A percentile compares a stretch with the other conserved stretches of the same genome.
Evolutionary conservation across 2,797 vertebrate genomes (phyloP).

Genomic region (Gallinago stenura): DNA sequence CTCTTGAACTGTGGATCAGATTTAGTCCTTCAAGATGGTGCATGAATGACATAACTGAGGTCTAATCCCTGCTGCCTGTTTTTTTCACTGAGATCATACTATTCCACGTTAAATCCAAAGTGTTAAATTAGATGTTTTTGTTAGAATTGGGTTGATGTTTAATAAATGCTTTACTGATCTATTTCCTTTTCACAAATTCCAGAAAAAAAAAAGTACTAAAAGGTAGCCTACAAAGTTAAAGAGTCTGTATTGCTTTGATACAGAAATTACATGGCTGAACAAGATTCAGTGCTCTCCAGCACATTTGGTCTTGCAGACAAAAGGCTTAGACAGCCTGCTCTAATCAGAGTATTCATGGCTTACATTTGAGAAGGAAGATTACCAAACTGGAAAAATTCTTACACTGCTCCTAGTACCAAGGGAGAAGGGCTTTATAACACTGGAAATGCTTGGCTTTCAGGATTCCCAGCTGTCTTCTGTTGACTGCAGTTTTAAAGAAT

Average conservation of each 20-base stretch:
- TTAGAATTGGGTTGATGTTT: neutral
- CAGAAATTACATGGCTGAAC: neutral
- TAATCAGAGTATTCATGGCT: slow-evolving; percentile 27
- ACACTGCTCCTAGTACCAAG: neutral
- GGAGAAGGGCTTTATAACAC: neutral
- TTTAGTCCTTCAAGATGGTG: neutral
- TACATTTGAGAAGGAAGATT: slow-evolving; percentile 22
- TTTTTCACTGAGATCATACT: neutral
- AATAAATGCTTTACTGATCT: neutral
- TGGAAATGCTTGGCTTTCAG: slow-evolving; percentile 10
- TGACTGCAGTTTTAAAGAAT: slow-evolving; percentile 3
- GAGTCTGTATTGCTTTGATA: neutral
- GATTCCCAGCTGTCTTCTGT: slow-evolving; percentile 32
- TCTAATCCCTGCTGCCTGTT: neutral
- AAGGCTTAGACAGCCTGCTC: neutral
- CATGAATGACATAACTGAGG: neutral
- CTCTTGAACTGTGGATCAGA: neutral
- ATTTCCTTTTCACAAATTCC: neutral
- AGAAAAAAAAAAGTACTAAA: neutral
- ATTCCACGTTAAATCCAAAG: neutral
- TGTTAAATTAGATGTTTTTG: neutral
- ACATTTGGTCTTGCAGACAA: neutral
- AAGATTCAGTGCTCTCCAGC: neutral
- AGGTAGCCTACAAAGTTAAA: neutral
- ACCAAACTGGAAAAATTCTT: slow-evolving; percentile 40